Conservation (phyloP, 2,888 invertebrate genomes). For the Cantharis flavilabris region DNA sequence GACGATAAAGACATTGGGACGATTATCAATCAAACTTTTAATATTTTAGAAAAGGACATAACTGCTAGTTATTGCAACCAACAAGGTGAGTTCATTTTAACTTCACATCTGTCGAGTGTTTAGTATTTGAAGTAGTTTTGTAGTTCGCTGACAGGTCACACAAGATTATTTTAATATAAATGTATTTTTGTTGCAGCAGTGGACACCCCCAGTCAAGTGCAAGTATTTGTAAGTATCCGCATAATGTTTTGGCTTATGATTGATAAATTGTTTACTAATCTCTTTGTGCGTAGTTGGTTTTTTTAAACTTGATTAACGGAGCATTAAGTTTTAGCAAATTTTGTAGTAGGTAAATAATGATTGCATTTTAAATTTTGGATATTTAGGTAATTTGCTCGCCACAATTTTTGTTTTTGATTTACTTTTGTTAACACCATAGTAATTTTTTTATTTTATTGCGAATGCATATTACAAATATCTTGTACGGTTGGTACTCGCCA, state of each 20-base stretch:
- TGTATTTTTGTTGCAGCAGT: neutral
- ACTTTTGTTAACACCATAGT: neutral
- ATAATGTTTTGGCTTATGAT: neutral
- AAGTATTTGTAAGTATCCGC: neutral
- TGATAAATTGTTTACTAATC: constrained; percentile 17
- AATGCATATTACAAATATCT: neutral
- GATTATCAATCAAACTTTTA: constrained; percentile 51
- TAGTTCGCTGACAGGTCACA: neutral
- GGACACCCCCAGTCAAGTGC: neutral
- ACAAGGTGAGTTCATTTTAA: constrained; percentile 35
- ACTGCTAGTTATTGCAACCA: constrained; percentile 42
- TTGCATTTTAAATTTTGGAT: neutral
- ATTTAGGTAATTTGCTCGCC: neutral
- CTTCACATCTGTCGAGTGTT: neutral
- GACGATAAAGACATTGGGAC: constrained; percentile 44
- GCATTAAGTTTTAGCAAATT: neutral
- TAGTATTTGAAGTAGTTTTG: too few species aligned
- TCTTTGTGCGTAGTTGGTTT: constrained; percentile 19
- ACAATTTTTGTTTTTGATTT: neutral
- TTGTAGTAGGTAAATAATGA: neutral
- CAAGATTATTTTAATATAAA: neutral
- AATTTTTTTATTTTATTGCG: neutral
- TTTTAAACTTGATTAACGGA: neutral
- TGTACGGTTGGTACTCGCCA: neutral
- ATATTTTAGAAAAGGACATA: constrained; percentile 47